Conservation (phyloP, 2,113 vertebrate species). For the Saccopteryx leptura region DNA sequence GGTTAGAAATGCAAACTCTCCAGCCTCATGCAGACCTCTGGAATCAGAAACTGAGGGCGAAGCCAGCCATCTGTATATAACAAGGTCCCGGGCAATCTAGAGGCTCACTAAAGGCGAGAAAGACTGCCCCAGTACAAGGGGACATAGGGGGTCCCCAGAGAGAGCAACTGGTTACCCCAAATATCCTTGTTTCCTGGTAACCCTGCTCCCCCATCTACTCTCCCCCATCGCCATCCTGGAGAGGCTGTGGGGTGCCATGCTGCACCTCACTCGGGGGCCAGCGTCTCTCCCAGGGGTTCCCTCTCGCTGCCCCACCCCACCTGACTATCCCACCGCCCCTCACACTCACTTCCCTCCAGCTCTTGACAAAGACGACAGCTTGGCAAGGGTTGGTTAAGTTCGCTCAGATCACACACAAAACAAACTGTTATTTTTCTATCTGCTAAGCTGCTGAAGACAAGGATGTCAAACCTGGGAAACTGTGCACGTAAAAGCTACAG, state of each 20-base stretch:
- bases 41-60: background rate
- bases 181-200: background rate
- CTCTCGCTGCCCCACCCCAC: background rate
- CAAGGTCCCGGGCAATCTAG: background rate
- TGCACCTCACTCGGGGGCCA: background rate
- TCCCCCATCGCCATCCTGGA: accelerated
- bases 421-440: slow-evolving; percentile 76
- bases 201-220: background rate
- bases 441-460: slow-evolving; percentile 75
- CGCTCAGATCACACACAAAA: slow-evolving; percentile 75
- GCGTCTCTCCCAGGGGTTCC: background rate
- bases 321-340: background rate
- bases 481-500: slow-evolving; percentile 17
- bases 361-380: slow-evolving; percentile 58
- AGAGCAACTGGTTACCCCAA: background rate
- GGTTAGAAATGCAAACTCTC: background rate
- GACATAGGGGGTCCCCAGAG: background rate
- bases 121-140: background rate
- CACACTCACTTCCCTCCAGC: slow-evolving; percentile 8
- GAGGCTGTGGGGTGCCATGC: background rate
- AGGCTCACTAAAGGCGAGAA: background rate
- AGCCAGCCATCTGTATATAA: background rate
- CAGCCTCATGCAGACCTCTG: background rate
- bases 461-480: slow-evolving; percentile 66
- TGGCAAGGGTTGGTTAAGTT: slow-evolving; percentile 72